Conservation (phyloP, 2,797 vertebrate species). For the Alcedo atthis region DNA sequence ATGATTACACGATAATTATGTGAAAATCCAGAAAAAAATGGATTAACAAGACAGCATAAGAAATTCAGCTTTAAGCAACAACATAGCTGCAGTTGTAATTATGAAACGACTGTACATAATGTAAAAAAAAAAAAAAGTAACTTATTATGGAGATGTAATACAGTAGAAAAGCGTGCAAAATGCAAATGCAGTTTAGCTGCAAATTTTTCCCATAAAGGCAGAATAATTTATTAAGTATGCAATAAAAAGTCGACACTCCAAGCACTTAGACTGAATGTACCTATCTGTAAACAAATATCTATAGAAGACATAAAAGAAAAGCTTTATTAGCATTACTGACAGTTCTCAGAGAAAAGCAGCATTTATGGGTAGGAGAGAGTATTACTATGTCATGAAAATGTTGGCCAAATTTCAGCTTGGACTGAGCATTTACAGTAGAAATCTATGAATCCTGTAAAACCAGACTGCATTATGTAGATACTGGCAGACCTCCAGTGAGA, state of each 20-base stretch:
- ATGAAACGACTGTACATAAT: not conserved
- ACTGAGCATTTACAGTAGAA: constrained; percentile 12
- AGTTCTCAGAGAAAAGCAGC: not conserved
- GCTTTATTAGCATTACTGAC: not conserved
- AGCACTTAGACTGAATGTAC: constrained; percentile 53
- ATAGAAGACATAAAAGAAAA: constrained; percentile 50
- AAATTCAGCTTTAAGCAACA: constrained; percentile 19
- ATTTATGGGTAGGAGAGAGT: not conserved
- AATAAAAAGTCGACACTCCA: constrained; percentile 47
- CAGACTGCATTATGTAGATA: not conserved
- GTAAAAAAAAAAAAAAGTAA: constrained; percentile 13
- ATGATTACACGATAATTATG: constrained; percentile 33
- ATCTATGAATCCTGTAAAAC: constrained; percentile 13
- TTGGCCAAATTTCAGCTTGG: constrained; percentile 17
- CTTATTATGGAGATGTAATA: not conserved
- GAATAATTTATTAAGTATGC: constrained; percentile 53
- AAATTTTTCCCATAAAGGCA: constrained; percentile 31
- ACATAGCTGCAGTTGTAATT: constrained; percentile 32
- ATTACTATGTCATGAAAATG: not conserved
- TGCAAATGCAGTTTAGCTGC: constrained; percentile 40
- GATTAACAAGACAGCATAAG: not conserved
- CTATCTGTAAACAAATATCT: constrained; percentile 64
- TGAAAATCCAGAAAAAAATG: constrained; percentile 49
- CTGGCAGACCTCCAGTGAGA: constrained; percentile 12
- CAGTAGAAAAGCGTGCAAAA: constrained; percentile 14